phyloP scores from a whole-genome alignment of 2,113 vertebrate species.

The Spheniscus mendiculus region DNA sequence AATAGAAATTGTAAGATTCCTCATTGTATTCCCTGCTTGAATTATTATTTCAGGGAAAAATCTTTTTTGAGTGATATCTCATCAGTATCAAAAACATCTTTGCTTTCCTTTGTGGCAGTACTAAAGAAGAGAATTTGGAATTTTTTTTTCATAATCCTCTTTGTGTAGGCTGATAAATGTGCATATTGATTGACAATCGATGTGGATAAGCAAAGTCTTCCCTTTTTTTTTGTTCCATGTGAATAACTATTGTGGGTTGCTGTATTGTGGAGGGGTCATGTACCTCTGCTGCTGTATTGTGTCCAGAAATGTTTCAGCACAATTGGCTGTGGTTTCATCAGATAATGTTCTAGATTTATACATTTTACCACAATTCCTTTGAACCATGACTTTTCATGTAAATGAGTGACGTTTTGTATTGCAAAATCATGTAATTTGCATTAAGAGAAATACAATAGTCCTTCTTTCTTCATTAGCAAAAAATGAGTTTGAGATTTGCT shows the following conservation, averaged over 20 bases:
- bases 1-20: background rate
- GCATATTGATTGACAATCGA: background rate
- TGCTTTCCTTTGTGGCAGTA: background rate
- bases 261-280: background rate
- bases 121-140: background rate
- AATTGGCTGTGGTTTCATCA: background rate
- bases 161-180: background rate
- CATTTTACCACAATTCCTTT: background rate
- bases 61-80: background rate
- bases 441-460: background rate
- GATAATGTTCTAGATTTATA: background rate
- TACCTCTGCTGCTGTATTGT: background rate
- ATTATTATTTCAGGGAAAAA: background rate
- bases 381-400: background rate
- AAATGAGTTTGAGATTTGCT: background rate
- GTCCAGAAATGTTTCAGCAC: background rate
- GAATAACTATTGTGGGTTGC: background rate
- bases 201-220: background rate
- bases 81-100: background rate
- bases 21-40: background rate
- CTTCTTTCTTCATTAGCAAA: background rate
- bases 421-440: background rate
- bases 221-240: background rate
- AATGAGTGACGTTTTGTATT: background rate
- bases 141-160: background rate